These are phyloP conservation scores for Mastomys coucha DNA, from an alignment of 2,113 vertebrate species.

Conservation along the genomic window DNA sequence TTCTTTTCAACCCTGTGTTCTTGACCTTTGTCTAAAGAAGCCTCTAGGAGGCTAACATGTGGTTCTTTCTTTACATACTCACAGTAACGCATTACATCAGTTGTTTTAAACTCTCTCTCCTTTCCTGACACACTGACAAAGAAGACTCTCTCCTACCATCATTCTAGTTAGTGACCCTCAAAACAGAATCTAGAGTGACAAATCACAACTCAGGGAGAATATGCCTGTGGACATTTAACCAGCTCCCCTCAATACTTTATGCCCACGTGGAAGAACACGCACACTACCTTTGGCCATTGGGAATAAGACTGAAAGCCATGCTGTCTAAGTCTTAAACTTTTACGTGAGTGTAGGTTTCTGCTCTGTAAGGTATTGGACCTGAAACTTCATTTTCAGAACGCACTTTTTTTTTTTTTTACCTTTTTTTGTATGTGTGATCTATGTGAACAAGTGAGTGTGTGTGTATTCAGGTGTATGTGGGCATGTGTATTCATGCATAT, in stretches of 20 bases:
- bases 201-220: not conserved
- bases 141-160: not conserved
- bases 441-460: not conserved
- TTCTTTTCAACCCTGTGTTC: constrained; percentile 11
- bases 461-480: not conserved
- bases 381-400: constrained; percentile 21
- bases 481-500: too few species aligned
- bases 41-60: not conserved
- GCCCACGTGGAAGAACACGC: not conserved
- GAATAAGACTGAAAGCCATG: constrained; percentile 2
- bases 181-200: not conserved
- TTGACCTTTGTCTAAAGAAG: not conserved
- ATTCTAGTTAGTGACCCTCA: not conserved
- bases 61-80: not conserved
- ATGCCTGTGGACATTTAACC: not conserved
- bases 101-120: not conserved
- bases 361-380: not conserved
- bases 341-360: not conserved
- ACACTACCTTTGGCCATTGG: not conserved
- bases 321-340: constrained; percentile 26
- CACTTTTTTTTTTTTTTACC: not conserved
- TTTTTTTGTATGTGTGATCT: not conserved
- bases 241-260: not conserved
- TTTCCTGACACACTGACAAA: not conserved
- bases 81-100: not conserved